Conservation (phyloP, 2,888 invertebrate genomes). For the Neoaliturus tenellus region DNA sequence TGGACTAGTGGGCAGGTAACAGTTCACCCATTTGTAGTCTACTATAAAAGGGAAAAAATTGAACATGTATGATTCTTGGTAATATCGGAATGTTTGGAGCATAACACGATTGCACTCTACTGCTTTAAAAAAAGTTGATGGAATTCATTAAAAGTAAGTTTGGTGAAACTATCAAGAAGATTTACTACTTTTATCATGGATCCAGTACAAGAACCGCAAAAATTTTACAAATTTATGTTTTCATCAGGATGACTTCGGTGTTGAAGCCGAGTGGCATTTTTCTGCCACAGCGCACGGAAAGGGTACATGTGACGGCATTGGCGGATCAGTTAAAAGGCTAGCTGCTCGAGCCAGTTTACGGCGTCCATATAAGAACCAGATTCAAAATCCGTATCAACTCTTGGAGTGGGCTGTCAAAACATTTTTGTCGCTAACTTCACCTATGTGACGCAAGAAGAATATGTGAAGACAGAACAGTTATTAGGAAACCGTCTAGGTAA, state of each 20-base stretch:
- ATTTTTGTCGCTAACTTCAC: too few relatives aligned
- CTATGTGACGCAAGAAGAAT: too few relatives aligned
- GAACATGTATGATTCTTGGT: neutral
- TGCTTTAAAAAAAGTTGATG: neutral
- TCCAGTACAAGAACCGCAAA: constrained; percentile 67
- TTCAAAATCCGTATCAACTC: too few relatives aligned
- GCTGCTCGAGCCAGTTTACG: constrained; percentile 62
- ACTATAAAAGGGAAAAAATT: neutral
- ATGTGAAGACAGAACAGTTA: too few relatives aligned
- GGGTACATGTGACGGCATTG: constrained; percentile 61
- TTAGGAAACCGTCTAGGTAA: too few relatives aligned
- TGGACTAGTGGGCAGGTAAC: neutral
- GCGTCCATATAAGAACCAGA: neutral
- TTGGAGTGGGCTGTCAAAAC: too few relatives aligned
- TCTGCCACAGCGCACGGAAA: constrained; percentile 61
- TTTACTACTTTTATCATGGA: constrained; percentile 63
- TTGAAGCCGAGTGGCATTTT: constrained; percentile 63
- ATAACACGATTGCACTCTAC: constrained; percentile 28
- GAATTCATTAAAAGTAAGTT: constrained; percentile 12
- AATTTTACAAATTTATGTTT: constrained; percentile 66
- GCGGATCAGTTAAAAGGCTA: constrained; percentile 63
- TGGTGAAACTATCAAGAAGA: neutral
- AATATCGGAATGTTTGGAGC: constrained; percentile 15
- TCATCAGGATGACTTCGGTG: too few relatives aligned
- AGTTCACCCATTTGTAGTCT: neutral